Evolutionary conservation across 1,140 invertebrate genomes (phyloP), one percentile per base, ranked within the genome.

Genomic region (Patella vulgata): DNA sequence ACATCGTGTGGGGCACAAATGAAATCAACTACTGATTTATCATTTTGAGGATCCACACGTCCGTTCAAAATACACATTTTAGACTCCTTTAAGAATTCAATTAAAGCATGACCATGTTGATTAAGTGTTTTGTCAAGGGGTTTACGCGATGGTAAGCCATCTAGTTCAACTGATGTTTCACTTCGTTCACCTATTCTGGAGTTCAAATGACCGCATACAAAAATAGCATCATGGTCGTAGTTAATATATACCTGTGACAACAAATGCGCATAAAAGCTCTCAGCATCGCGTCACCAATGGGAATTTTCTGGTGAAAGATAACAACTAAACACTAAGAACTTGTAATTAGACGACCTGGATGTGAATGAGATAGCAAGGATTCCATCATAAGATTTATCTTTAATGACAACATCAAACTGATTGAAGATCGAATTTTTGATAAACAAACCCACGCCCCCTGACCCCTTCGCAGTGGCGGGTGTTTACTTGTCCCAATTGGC

Each of bases 61-160:
- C 63, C 63, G 50, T 70, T 70, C 11, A 70, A n/a, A 52, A 70
- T 21, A 44, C 63, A 70, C 12, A 58, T 59, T 21, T 58, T 59
- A 0, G 58, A 44, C 19, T 70, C 68, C 21, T 57, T 59, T 58
- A 36, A 60, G 31, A 52, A 71, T 63, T 9, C 63, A 54, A 17
- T 55, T 17, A 21, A 63, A 25, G 42, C 39, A 14, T 63, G 46
- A 11, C 59, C 59, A 36, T 68, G 54, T 44, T 63, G 50, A 28
- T 63, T 63, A 42, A 30, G 23, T 1, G 31, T 48, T 30, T 46
- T 25, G 25, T 64, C 66, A 40, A 59, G 30, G 30, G 14, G 9
- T 14, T 21, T 4, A 53, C 42, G 51, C 27, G 21, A 19, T 1
- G 19, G 28, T 40, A 59, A 33, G 44, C 28, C 14, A 31, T 61